Evolutionary conservation across 2,797 vertebrate species (phyloP).

Genomic region (Triplophysa bombifrons): DNA sequence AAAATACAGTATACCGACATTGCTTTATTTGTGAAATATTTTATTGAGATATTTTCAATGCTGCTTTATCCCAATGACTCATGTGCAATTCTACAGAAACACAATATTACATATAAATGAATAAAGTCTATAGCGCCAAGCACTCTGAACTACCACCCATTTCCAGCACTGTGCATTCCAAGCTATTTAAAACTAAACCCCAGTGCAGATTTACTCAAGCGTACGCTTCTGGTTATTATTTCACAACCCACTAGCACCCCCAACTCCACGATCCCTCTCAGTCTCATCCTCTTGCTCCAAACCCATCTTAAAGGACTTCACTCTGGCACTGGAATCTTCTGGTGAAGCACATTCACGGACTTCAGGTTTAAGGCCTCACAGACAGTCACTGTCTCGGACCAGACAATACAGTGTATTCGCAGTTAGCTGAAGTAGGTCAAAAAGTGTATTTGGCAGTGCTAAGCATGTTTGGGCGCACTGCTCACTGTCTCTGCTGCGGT

Average conservation of each 20-base stretch:
- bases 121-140: background rate
- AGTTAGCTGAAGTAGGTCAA: conserved; percentile 53
- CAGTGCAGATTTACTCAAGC: conserved; percentile 49
- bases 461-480: conserved; percentile 21
- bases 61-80: background rate
- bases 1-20: too few relatives aligned
- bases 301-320: conserved; percentile 29
- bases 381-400: conserved; percentile 10
- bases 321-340: background rate
- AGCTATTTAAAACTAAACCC: conserved; percentile 60
- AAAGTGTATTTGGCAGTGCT: conserved; percentile 53
- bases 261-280: background rate
- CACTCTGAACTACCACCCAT: conserved; percentile 58
- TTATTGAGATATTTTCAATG: background rate
- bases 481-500: conserved; percentile 28
- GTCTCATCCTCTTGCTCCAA: conserved; percentile 7
- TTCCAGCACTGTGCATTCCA: conserved; percentile 60
- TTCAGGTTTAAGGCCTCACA: conserved; percentile 30
- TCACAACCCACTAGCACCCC: conserved; percentile 23
- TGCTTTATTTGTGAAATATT: background rate
- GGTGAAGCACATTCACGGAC: background rate
- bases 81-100: background rate
- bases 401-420: conserved; percentile 47
- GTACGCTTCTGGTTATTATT: conserved; percentile 54
- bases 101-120: background rate